phyloP scores from a whole-genome alignment of 1,140 invertebrate species.

The Acromyrmex heyeri region DNA sequence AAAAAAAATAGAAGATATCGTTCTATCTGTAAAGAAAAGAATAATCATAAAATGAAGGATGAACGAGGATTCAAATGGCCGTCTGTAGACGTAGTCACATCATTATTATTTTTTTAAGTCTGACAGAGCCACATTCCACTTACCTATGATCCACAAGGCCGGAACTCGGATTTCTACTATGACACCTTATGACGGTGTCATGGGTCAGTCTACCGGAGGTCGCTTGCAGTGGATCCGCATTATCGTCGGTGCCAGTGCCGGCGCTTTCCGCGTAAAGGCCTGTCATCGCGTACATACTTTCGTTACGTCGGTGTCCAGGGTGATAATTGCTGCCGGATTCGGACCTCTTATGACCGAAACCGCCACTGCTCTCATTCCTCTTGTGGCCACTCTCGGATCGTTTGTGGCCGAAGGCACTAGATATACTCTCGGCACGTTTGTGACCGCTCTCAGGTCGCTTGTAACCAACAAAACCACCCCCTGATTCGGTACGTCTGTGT shows the following conservation, averaged over 20 bases:
- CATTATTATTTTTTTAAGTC: neutral
- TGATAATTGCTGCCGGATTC: slow-evolving; percentile 85
- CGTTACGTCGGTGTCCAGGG: slow-evolving; percentile 90
- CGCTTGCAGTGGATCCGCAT: slow-evolving; percentile 82
- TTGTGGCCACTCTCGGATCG: slow-evolving; percentile 83
- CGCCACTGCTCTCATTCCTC: slow-evolving; percentile 80
- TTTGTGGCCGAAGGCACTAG: slow-evolving; percentile 85
- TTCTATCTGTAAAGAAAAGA: neutral
- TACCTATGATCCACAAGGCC: slow-evolving; percentile 90
- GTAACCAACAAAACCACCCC: slow-evolving; percentile 82
- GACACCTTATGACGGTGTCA: slow-evolving; percentile 90
- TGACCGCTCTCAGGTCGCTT: slow-evolving; percentile 84
- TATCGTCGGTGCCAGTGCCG: slow-evolving; percentile 81
- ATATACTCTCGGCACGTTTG: slow-evolving; percentile 85
- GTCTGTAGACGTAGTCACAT: neutral
- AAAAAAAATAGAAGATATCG: neutral
- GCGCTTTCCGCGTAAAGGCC: slow-evolving; percentile 92
- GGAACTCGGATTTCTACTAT: slow-evolving; percentile 92
- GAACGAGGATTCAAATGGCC: no score
- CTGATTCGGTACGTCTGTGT: slow-evolving; percentile 82
- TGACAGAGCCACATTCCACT: neutral
- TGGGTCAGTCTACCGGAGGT: slow-evolving; percentile 84
- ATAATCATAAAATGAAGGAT: neutral
- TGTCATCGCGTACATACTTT: slow-evolving; percentile 95
- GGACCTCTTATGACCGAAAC: slow-evolving; percentile 83